Percentiles rank a stretch among this genome's conserved stretches.
Evolutionary conservation across 2,797 vertebrate species (phyloP).

Genomic region (Rhynchotus rufescens): DNA sequence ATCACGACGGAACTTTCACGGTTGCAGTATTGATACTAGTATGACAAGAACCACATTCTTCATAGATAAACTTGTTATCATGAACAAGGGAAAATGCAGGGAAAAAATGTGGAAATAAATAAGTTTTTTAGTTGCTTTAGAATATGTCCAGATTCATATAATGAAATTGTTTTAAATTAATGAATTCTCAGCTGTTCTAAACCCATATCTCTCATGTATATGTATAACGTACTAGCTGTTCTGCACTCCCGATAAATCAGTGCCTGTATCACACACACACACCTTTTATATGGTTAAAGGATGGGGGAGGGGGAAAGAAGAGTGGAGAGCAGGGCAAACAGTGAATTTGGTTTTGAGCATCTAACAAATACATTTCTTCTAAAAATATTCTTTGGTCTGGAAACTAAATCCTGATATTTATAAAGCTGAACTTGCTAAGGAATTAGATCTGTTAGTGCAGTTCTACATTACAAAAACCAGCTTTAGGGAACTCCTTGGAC

Average conservation of each 20-base stretch:
- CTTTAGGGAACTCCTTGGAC: background rate
- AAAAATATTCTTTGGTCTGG: background rate
- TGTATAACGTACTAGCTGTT: background rate
- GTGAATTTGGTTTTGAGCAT: background rate
- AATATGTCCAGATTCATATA: background rate
- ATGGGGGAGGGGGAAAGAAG: too few relatives aligned
- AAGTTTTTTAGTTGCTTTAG: background rate
- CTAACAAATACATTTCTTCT: background rate
- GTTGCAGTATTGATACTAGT: background rate
- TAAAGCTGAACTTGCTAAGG: background rate
- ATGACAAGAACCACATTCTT: background rate
- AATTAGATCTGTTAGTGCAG: background rate
- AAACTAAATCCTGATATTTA: background rate
- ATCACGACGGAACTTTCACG: background rate
- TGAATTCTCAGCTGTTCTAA: background rate
- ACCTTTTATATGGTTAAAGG: background rate
- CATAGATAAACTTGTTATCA: background rate
- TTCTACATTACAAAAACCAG: background rate
- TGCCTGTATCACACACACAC: background rate
- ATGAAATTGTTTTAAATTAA: background rate
- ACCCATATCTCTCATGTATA: background rate
- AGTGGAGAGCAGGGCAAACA: background rate
- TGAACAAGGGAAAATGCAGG: background rate
- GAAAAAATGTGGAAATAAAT: background rate
- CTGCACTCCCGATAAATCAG: background rate